Base-by-base conservation (phyloP, 2,797 vertebrate species). In the Acanthis flammea region DNA sequence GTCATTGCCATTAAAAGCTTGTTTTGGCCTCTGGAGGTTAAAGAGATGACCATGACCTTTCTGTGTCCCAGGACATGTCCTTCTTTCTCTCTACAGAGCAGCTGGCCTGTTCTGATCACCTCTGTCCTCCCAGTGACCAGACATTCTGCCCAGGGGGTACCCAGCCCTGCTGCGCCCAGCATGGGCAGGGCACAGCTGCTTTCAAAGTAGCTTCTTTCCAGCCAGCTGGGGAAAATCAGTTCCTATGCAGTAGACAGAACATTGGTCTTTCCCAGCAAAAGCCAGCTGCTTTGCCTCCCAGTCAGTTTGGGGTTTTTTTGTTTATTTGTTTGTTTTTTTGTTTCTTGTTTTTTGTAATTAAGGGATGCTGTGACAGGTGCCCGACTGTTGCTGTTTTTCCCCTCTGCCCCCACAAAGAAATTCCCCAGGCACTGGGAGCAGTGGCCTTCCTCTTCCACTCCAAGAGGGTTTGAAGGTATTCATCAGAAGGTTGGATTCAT, bases 241-340 rank as follows among this genome's bases (percentile, higher is more conserved):
- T 86, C 58, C 76, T 75, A 6, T 44, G 44, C 19, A 83, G 53
- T 42, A 60, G 77, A 54, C 50, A 81, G 19, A n/a, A 37, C 19
- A 7, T 51, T 9, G 13, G 31, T 28, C 28, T 81, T 54, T 90
- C 86, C 45, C n/a, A 75, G 68, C 48, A 93, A 86, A 76, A 86
- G 18, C 15, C 90, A 90, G 94, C 90, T 92, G 93, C 66, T 86
- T 92, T 78, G 47, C 41, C 39, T 95, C 76, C 33, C 41, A 55
- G 66, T 35, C 51, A 27, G 47, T 6, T 55, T 63, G 41, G 41
- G 41, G 41, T 7, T 41, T 87, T 37, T 28, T 39, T 39, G 37
- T 39, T 39, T 39, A 12, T 37, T 12, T 93, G 75, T 19, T 12
- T 33, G 14, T 16, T 57, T 27, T 15, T 11, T 65, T 70, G 16